These are phyloP conservation scores for Rhynchophorus ferrugineus DNA, from an alignment of 1,140 invertebrate genomes.

Conservation along the genomic window DNA sequence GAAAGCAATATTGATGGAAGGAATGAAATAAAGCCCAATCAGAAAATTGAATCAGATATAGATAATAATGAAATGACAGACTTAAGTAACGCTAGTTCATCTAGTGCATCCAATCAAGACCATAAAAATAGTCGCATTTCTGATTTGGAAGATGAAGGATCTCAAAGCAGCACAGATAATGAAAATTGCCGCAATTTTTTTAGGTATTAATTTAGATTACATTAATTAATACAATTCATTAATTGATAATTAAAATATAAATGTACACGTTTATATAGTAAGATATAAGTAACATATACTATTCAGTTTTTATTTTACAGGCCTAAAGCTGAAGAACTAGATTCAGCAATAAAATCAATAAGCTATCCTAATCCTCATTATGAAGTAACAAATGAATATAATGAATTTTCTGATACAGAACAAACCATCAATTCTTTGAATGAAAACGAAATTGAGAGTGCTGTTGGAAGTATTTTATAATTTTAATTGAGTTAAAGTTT, in stretches of 20 bases:
- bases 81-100: too few species aligned
- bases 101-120: constrained; percentile 14
- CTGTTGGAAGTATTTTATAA: constrained; percentile 35
- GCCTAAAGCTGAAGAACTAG: constrained; percentile 30
- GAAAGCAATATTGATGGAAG: too few species aligned
- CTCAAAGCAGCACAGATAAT: not conserved
- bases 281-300: not conserved
- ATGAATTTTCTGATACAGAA: constrained; percentile 20
- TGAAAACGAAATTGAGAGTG: constrained; percentile 36
- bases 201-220: too few species aligned
- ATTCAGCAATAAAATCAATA: constrained; percentile 35
- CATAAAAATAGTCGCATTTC: not conserved
- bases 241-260: not conserved
- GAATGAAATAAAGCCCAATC: too few species aligned
- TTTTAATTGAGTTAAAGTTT: too few species aligned
- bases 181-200: too few species aligned
- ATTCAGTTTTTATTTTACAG: constrained; percentile 10
- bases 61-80: too few species aligned
- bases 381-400: constrained; percentile 26
- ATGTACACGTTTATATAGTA: not conserved
- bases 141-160: not conserved
- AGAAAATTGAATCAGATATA: too few species aligned
- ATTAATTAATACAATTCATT: too few species aligned
- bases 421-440: constrained; percentile 27
- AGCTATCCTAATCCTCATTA: constrained; percentile 26